These are phyloP conservation scores for Xylophagus ater DNA, from an alignment of 2,888 invertebrate species.

Conservation along the genomic window DNA sequence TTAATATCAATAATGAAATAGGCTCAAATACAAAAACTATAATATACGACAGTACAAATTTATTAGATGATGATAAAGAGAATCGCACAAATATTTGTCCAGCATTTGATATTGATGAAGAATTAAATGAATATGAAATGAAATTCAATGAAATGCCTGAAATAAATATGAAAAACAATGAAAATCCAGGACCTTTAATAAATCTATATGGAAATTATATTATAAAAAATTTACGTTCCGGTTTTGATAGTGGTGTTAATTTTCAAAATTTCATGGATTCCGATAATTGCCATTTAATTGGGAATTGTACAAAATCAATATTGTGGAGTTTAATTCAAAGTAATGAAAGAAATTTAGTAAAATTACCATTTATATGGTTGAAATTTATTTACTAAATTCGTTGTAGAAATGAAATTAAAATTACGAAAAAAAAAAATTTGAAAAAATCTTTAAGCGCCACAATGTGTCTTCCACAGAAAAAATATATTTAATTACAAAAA, in stretches of 20 bases:
- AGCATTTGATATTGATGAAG: conserved; percentile 26
- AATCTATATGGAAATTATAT: conserved; percentile 14
- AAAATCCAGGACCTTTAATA: conserved; percentile 18
- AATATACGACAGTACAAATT: conserved; percentile 16
- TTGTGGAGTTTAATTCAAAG: conserved; percentile 29
- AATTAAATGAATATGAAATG: conserved; percentile 28
- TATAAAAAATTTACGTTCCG: conserved; percentile 8
- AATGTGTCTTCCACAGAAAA: no score
- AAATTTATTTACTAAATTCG: conserved; percentile 24
- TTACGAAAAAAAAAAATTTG: no score
- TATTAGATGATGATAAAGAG: no score
- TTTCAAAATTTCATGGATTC: conserved; percentile 31
- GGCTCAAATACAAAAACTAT: conserved; percentile 10
- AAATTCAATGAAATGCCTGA: conserved; percentile 27
- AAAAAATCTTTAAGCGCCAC: no score
- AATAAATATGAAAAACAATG: conserved; percentile 22
- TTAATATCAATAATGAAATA: background rate
- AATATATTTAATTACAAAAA: no score
- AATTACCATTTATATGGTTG: conserved; percentile 26
- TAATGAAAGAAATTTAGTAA: conserved; percentile 24
- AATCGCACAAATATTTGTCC: conserved; percentile 13
- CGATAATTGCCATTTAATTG: conserved; percentile 19
- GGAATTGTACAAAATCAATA: conserved; percentile 21
- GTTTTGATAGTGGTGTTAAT: conserved; percentile 16
- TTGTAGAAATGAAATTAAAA: conserved; percentile 10